Evolutionary conservation across 2,113 vertebrate genomes (phyloP).

Genomic region (Myodes glareolus): DNA sequence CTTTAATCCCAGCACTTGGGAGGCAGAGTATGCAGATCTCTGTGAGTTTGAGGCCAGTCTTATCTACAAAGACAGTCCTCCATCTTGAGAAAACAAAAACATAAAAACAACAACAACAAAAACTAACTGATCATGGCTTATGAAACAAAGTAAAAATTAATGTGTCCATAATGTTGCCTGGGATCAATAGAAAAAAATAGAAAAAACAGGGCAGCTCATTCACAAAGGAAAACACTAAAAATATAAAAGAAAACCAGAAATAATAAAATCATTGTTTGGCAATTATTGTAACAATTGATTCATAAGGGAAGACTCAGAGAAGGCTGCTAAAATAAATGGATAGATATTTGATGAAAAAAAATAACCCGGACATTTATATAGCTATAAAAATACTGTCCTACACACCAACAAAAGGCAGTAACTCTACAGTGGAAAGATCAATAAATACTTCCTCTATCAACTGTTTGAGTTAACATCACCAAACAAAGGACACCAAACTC

Average conservation of each 20-base stretch:
- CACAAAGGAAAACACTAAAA: not conserved
- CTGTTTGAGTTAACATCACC: not conserved
- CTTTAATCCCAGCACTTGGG: not conserved
- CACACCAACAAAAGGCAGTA: slow-evolving; percentile 27
- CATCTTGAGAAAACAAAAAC: not conserved
- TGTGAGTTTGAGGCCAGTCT: not conserved
- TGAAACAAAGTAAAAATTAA: not conserved
- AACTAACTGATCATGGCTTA: not conserved
- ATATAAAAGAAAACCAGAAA: not conserved
- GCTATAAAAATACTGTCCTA: not conserved
- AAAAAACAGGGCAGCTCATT: not conserved
- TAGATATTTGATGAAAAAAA: slow-evolving; percentile 3
- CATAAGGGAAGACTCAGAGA: not conserved
- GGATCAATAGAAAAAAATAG: not conserved
- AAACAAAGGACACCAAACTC: not conserved
- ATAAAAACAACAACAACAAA: not conserved
- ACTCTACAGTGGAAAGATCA: not conserved
- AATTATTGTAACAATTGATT: not conserved
- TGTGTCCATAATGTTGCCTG: not conserved
- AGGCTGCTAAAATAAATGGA: not conserved
- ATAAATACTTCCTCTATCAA: not conserved
- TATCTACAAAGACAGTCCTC: not conserved
- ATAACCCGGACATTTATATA: not conserved
- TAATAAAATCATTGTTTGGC: not conserved
- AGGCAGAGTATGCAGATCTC: not conserved